Base-by-base conservation (phyloP, 2,797 vertebrate genomes). In the Selene dorsalis region DNA sequence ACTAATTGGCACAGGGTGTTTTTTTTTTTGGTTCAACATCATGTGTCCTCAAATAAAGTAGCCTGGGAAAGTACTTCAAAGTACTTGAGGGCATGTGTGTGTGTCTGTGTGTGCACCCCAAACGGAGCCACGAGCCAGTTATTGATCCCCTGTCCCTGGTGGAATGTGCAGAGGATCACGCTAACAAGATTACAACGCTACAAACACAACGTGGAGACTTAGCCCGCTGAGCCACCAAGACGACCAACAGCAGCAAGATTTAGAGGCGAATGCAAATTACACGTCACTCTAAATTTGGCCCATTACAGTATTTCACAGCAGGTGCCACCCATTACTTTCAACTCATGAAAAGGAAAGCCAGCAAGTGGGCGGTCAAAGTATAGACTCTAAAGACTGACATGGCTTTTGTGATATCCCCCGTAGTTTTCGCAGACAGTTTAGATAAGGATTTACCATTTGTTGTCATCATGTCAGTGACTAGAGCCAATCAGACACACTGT, bases 101-200 rank as follows among this genome's bases (percentile, higher is more conserved):
- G 65, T 28, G 45, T 41, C 26, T 58, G 24, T 48, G 38, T 43
- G 64, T 32, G 71, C 24, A 65, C 74, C 84, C 88, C 72, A 82
- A 90, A 79, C 39, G 3, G 69, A 88, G 74, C 71, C 80, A 80
- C 17, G 30, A 87, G 88, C 86, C 84, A 88, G 80, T 83, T 93
- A 93, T 93, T 90, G 93, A 93, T 92, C 90, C 69, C 39, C 50
- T 6, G 79, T 82, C 87, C 79, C 84, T 12, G 10, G 85, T 89
- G 91, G 81, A 80, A 83, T 87, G 84, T 79, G 88, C 79, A 75
- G 91, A 84, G 85, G 87, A 87, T 92, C 87, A 88, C 69, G 58
- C 77, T 90, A 90, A 93, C 89, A 82, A 92, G 89, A 92, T 93
- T 92, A 92, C 89, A 92, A 86, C 47, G 30, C 80, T 75, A 76